Conservation (phyloP, 2,113 vertebrate genomes). For the Cyphotilapia sp. region DNA sequence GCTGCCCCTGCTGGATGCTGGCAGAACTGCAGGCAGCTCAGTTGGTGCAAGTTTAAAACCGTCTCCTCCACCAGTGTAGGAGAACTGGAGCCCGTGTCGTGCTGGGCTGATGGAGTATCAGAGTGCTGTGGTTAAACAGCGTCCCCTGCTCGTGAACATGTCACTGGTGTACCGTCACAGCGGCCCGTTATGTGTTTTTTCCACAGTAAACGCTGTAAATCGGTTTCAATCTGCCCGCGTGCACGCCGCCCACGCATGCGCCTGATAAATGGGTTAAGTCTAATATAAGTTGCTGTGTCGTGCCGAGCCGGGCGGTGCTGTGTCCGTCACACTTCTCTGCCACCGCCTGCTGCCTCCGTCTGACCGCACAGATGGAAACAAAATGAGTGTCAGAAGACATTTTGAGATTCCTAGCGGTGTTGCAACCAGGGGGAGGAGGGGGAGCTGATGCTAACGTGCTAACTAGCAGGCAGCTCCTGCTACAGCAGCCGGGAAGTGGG, state of each 20-base stretch:
- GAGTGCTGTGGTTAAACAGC: background rate
- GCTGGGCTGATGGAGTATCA: background rate
- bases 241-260: background rate
- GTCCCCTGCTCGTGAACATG: background rate
- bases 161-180: background rate
- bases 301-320: background rate
- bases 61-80: background rate
- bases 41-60: background rate
- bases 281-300: background rate
- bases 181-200: background rate
- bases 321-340: background rate
- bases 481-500: background rate
- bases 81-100: background rate
- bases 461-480: background rate
- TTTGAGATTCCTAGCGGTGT: constrained; percentile 38
- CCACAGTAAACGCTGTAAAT: background rate
- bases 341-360: background rate
- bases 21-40: background rate
- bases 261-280: background rate
- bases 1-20: background rate
- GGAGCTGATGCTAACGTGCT: constrained; percentile 33
- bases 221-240: background rate
- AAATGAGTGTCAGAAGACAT: constrained; percentile 40
- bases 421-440: background rate
- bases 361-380: background rate